Percentiles rank a stretch among this genome's conserved stretches.
Evolutionary conservation across 2,888 invertebrate genomes (phyloP).

Genomic region (Escarpia spicata): DNA sequence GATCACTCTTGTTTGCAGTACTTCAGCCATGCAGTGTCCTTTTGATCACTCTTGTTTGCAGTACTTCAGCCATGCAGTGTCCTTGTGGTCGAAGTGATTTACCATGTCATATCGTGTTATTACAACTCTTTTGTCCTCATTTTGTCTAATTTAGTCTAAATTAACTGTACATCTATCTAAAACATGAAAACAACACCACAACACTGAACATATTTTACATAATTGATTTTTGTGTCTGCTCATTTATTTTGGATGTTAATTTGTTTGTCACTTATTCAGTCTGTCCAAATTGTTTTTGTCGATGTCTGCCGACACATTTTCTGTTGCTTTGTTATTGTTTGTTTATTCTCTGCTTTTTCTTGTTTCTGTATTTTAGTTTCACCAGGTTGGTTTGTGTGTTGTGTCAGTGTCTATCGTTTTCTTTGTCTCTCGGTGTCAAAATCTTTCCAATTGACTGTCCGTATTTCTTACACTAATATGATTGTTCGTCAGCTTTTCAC

Average conservation of each 20-base stretch:
- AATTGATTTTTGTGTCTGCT: neutral
- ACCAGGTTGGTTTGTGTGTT: neutral
- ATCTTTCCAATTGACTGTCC: neutral
- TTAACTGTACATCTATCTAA: slow-evolving; percentile 18
- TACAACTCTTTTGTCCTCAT: neutral
- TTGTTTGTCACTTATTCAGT: neutral
- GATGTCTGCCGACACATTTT: neutral
- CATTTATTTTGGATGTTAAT: neutral
- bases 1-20: neutral
- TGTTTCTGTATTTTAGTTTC: neutral
- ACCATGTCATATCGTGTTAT: neutral
- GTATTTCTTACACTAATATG: too few species aligned
- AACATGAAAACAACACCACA: neutral
- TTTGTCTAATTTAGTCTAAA: neutral
- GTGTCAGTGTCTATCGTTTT: neutral
- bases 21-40: too few species aligned
- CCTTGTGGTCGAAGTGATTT: too few species aligned
- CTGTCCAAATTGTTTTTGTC: neutral
- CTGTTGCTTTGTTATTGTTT: neutral
- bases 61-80: too few species aligned
- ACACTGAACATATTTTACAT: neutral
- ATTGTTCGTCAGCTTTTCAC: too few species aligned
- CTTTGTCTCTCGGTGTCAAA: neutral
- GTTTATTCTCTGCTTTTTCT: neutral
- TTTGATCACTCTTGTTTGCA: neutral